A percentile compares a stretch with the other conserved stretches of the same genome.
These are phyloP conservation scores for Aleiodes testaceus DNA, from an alignment of 2,888 invertebrate genomes.

Conservation along the genomic window DNA sequence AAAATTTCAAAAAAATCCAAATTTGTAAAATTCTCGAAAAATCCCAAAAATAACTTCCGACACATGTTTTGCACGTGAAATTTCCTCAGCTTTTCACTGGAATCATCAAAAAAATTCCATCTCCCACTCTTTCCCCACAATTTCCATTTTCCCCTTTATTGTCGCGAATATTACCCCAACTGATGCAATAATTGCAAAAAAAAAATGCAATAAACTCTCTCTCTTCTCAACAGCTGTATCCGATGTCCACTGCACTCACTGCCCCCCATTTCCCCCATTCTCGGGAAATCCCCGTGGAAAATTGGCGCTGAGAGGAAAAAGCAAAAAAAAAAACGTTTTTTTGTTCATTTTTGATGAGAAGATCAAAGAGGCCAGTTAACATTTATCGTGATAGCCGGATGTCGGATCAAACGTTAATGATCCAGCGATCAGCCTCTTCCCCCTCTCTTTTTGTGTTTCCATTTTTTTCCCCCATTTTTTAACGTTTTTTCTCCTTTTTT, in stretches of 20 bases:
- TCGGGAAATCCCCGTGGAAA: background rate
- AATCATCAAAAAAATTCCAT: no score
- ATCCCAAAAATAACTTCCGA: no score
- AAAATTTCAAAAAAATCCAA: no score
- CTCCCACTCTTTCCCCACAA: no score
- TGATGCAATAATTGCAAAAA: no score
- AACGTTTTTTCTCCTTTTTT: conserved; percentile 9
- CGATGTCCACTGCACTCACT: conserved; percentile 2
- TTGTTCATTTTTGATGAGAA: background rate
- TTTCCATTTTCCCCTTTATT: no score
- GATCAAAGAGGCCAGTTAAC: conserved; percentile 19
- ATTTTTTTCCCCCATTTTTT: conserved; percentile 5
- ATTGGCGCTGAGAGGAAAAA: background rate
- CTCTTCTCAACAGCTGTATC: conserved; percentile 6
- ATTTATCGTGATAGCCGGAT: conserved; percentile 27
- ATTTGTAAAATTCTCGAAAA: no score
- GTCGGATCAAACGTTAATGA: conserved; percentile 27
- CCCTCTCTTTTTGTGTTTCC: no score
- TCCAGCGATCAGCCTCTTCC: conserved; percentile 1
- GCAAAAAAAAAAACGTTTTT: background rate
- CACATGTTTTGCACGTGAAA: background rate
- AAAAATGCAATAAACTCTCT: background rate
- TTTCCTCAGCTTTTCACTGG: background rate
- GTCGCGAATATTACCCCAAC: background rate
- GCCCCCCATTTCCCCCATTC: background rate